Evolutionary conservation across 1,140 invertebrate species (phyloP), one percentile per base, ranked within the genome.

Genomic region (Lordiphosa mommai): DNA sequence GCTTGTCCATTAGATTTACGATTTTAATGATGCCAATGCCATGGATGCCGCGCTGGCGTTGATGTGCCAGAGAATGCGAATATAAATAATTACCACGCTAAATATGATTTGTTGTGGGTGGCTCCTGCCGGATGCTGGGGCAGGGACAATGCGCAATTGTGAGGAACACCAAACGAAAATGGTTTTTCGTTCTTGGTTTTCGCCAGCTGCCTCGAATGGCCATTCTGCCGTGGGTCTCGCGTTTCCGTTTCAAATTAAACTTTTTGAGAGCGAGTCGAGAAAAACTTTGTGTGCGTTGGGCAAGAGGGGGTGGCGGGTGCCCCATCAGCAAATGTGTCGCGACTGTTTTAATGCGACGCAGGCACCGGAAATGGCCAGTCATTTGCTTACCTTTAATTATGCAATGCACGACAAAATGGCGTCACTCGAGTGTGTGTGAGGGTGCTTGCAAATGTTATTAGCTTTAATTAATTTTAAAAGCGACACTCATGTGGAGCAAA

Each of bases 51-150:
- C 12, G 30, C 37, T 56, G 60, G 33, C 49, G 40, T 12, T 64
- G 50, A 57, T 58, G 48, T 46, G 32, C 55, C 60, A 69, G 66
- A 41, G 47, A 57, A 41, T 20, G 50, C 36, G 40, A 58, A 80
- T 59, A 73, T 80, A 80, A 80, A 80, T 80, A 80, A 80, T 76
- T 76, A 76, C 76, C 76, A 51, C 32, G 77, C 72, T 84, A 80
- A 80, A 76, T 80, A 61, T 84, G 72, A 82, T 80, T 84, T 80
- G 58, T 51, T 43, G 32, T 12, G 46, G 33, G 40, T 49, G 46
- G 23, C 27, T 33, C 29, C 40, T 33, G 46, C 27, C 29, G 44
- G 34, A 13, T 47, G 67, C 36, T 61, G 61, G 30, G 37, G 56
- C 64, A 65, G 55, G 64, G 51, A 79, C 63, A 72, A 72, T 43